These are phyloP conservation scores for Eupithecia subumbrata DNA, from an alignment of 2,888 invertebrate genomes.

Conservation along the genomic window DNA sequence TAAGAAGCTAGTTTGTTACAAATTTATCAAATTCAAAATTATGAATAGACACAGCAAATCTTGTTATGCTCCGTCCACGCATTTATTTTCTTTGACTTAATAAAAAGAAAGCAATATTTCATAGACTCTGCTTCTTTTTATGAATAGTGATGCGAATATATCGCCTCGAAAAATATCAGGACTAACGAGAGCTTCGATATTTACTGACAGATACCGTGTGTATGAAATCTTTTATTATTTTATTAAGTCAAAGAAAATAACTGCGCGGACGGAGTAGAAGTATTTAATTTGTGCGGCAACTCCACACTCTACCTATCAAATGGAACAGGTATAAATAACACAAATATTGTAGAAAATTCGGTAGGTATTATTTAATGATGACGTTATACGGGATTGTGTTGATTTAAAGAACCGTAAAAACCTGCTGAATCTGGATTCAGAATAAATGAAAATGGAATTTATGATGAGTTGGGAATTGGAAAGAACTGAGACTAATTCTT, in stretches of 20 bases:
- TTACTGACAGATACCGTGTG: too few species aligned
- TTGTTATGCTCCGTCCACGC: neutral
- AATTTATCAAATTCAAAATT: too few species aligned
- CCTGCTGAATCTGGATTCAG: neutral
- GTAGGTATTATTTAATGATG: neutral
- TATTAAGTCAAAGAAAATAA: too few species aligned
- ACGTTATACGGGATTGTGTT: neutral
- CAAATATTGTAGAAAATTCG: neutral
- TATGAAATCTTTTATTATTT: too few species aligned
- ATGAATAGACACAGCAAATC: neutral
- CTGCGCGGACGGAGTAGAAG: too few species aligned
- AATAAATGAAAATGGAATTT: conserved; percentile 2
- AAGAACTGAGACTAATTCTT: neutral
- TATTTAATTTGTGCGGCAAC: neutral
- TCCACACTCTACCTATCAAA: neutral
- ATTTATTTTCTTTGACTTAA: neutral
- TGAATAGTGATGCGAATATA: too few species aligned
- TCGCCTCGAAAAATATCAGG: too few species aligned
- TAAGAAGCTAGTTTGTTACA: neutral
- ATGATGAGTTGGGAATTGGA: conserved; percentile 4
- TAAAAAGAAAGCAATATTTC: too few species aligned
- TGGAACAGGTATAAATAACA: neutral
- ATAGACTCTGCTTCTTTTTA: too few species aligned
- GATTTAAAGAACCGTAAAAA: neutral
- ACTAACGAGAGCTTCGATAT: too few species aligned